A percentile compares a stretch with the other conserved stretches of the same genome.
Conservation (phyloP, 2,113 vertebrate genomes). For the Pelodiscus sinensis region DNA sequence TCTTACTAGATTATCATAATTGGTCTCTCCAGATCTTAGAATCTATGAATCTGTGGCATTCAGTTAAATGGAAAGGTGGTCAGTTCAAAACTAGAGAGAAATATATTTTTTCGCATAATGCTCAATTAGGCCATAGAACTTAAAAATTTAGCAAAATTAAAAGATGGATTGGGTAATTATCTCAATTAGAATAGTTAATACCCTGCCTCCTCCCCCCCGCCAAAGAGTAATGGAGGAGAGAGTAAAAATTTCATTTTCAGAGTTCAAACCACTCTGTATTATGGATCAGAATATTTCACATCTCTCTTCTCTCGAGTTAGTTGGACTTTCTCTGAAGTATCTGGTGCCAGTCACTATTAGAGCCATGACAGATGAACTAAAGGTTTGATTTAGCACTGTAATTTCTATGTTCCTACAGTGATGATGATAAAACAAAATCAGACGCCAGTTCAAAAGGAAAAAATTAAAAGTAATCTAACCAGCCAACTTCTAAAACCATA, state of each 20-base stretch:
- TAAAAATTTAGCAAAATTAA: background rate
- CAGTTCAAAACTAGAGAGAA: background rate
- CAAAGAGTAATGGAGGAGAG: background rate
- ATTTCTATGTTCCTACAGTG: background rate
- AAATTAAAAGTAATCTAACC: background rate
- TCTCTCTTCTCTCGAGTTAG: background rate
- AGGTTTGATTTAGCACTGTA: background rate
- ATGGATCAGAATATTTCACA: no score
- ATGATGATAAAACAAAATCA: constrained; percentile 11
- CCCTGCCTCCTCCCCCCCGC: background rate
- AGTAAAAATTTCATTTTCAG: no score
- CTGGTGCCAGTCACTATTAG: background rate
- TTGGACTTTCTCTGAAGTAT: background rate
- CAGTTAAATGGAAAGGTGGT: background rate
- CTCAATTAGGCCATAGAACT: background rate
- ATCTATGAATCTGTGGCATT: no score
- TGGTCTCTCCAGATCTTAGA: background rate
- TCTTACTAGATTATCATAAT: no score
- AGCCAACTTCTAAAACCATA: background rate
- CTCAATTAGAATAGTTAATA: background rate
- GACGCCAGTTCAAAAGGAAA: constrained; percentile 15
- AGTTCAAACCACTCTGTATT: no score
- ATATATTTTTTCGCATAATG: background rate
- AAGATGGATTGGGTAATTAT: background rate
- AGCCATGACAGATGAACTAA: background rate